Percentiles rank a stretch among this genome's conserved stretches.
Conservation (phyloP, 2,113 vertebrate genomes). For the Cyanistes caeruleus region DNA sequence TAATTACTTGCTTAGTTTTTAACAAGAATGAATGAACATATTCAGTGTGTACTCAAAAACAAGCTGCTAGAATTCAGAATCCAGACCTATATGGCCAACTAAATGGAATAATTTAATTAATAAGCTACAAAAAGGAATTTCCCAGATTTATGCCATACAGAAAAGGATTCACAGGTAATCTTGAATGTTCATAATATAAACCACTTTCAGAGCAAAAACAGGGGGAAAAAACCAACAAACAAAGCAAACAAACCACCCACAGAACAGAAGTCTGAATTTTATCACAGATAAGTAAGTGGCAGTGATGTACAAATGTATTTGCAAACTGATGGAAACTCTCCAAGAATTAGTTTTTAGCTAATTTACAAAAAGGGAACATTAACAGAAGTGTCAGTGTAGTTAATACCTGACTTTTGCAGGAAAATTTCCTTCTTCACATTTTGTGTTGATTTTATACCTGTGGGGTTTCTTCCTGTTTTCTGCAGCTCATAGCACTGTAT, state of each 20-base stretch:
- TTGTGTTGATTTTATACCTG: background rate
- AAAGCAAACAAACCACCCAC: background rate
- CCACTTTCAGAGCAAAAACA: background rate
- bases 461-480: conserved; percentile 33
- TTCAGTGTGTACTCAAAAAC: background rate
- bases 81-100: background rate
- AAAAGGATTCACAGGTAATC: background rate
- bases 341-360: background rate
- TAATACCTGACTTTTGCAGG: background rate
- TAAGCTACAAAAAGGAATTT: background rate
- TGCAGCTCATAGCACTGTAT: background rate
- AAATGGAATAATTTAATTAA: background rate
- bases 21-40: background rate
- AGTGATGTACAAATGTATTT: background rate
- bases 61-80: background rate
- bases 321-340: background rate
- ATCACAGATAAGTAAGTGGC: background rate
- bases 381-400: background rate
- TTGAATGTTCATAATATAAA: background rate
- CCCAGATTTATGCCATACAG: background rate
- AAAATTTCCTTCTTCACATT: background rate
- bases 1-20: background rate
- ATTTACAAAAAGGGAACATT: background rate
- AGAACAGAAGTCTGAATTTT: background rate
- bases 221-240: background rate